Conservation (phyloP, 2,888 invertebrate genomes). For the Hydrotaea diabolus region DNA sequence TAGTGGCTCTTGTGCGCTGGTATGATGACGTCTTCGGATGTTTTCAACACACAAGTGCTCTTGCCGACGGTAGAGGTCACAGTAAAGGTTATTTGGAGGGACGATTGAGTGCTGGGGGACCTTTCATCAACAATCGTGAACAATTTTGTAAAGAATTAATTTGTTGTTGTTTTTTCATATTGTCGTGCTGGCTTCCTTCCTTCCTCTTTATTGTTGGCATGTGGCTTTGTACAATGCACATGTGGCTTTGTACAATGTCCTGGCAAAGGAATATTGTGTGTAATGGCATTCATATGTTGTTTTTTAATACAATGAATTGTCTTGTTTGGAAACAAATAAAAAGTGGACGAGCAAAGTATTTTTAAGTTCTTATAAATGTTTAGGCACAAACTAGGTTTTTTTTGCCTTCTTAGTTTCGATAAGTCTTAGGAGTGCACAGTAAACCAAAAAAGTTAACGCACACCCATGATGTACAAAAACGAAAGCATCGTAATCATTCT, state of each 20-base stretch:
- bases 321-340: too few relatives aligned
- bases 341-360: too few relatives aligned
- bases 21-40: constrained; percentile 17
- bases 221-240: background rate
- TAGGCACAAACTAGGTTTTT: too few relatives aligned
- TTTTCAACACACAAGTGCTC: constrained; percentile 46
- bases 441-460: too few relatives aligned
- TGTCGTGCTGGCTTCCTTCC: background rate
- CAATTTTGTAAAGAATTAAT: background rate
- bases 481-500: too few relatives aligned
- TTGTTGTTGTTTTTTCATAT: background rate
- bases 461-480: too few relatives aligned
- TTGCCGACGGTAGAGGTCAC: constrained; percentile 33
- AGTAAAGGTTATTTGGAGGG: constrained; percentile 60
- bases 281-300: too few relatives aligned
- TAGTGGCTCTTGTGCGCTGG: constrained; percentile 25
- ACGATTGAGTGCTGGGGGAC: background rate
- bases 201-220: background rate
- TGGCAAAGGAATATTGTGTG: background rate
- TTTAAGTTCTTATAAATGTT: too few relatives aligned
- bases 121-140: constrained; percentile 19
- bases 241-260: background rate
- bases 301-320: too few relatives aligned
- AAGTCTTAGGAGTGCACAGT: too few relatives aligned
- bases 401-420: too few relatives aligned